A percentile compares a stretch with the other conserved stretches of the same genome.
These are phyloP conservation scores for Cuniculus paca DNA, from an alignment of 2,797 vertebrate genomes.

Conservation along the genomic window DNA sequence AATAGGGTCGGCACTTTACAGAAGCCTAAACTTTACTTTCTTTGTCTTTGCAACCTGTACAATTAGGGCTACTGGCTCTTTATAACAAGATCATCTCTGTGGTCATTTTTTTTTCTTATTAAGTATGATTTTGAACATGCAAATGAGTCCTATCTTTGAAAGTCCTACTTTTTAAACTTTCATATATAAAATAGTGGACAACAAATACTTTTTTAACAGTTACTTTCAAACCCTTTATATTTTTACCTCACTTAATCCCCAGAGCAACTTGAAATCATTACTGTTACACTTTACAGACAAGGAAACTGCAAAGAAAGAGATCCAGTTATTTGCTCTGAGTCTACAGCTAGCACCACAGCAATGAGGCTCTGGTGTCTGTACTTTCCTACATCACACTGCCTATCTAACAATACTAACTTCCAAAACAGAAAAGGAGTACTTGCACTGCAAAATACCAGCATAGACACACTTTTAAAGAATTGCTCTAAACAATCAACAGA, in stretches of 20 bases:
- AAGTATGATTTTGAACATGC: not conserved
- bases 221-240: not conserved
- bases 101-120: not conserved
- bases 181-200: not conserved
- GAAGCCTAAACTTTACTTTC: slow-evolving; percentile 34
- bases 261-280: slow-evolving; percentile 12
- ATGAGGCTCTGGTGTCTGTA: not conserved
- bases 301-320: not conserved
- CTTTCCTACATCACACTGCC: not conserved
- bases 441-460: not conserved
- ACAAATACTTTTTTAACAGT: not conserved
- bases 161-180: not conserved
- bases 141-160: not conserved
- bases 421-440: not conserved
- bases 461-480: not conserved
- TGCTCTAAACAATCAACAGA: not conserved
- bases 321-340: not conserved
- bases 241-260: slow-evolving; percentile 32
- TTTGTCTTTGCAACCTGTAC: not conserved
- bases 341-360: not conserved
- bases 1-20: not conserved
- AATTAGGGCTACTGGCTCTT: not conserved
- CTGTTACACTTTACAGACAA: not conserved
- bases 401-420: not conserved
- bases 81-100: not conserved